Base-by-base conservation (phyloP, 2,888 invertebrate genomes). In the Molanna angustata region DNA sequence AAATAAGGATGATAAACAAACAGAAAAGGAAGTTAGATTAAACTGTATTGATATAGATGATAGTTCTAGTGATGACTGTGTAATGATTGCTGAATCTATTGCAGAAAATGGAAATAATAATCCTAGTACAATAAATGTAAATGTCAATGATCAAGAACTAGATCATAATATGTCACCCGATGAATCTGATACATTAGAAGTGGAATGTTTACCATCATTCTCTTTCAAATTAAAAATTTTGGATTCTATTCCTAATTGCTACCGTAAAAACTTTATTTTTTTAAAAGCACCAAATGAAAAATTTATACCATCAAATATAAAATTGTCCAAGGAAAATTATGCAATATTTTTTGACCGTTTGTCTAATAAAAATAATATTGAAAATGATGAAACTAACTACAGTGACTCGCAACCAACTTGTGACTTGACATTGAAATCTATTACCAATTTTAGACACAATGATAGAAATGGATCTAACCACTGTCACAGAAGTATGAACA, bases 231-330 rank as follows among this genome's bases (percentile, higher is more conserved):
- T 37, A 11, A 50, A 58, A 18, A 55, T 56, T 11, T 48, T 58
- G 20, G 33, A 50, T 17, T 44, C 52, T 2, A 56, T 58, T 16
- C 53, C 52, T 2, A 51, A 58, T 47, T 58, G 56, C 27, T 50
- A 44, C 33, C 35, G 21, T n/a, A 56, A 49, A 52, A 49, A 47
- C 20, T 40, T 22, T 17, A 16, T 58, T 3, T 21, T 32, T 32
- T 27, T 58, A 2, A 40, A 22, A 18, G 45, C 44, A 2, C 56
- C 58, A 2, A 39, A 56, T 35, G 17, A 39, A 21, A 44, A 43
- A 39, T 58, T 31, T 37, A 31, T 58, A 27, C 58, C 58, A 4
- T 22, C 35, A 2, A 27, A 51, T 32, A 53, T 56, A n/a, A 21
- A 22, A 21, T 39, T 56, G 11, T 7, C 14, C 3, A 56, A 42